phyloP scores from a whole-genome alignment of 1,140 invertebrate genomes.

The Sarcophaga bullata region DNA sequence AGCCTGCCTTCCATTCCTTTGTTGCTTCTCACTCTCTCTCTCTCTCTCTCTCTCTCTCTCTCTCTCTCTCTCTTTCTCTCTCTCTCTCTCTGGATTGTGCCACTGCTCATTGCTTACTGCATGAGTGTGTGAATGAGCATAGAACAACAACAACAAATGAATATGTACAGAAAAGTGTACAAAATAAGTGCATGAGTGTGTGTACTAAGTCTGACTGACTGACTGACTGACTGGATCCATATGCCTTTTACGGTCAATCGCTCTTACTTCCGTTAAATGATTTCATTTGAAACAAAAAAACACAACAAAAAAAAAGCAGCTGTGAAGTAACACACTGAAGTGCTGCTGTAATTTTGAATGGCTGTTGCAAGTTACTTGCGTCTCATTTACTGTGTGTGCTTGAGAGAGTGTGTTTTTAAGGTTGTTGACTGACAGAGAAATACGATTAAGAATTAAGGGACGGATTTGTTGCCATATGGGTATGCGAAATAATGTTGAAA shows the following conservation, averaged over 20 bases:
- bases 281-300: too few species aligned
- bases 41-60: background rate
- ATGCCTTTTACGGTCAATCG: background rate
- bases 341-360: background rate
- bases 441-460: too few species aligned
- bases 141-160: too few species aligned
- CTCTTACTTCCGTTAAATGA: background rate
- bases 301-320: too few species aligned
- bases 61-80: too few species aligned
- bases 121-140: too few species aligned
- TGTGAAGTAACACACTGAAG: too few species aligned
- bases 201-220: background rate
- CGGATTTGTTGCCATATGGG: too few species aligned
- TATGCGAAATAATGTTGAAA: too few species aligned
- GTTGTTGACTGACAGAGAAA: slow-evolving; percentile 29
- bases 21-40: background rate
- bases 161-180: too few species aligned
- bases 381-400: background rate
- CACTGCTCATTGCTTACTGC: too few species aligned
- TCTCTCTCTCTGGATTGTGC: too few species aligned
- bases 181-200: background rate
- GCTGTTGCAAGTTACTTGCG: background rate
- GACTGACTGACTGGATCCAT: background rate
- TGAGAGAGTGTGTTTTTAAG: background rate
- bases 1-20: background rate